A percentile compares a stretch with the other conserved stretches of the same genome.
These are phyloP conservation scores for Manis javanica DNA, from an alignment of 2,797 vertebrate genomes.

Conservation along the genomic window DNA sequence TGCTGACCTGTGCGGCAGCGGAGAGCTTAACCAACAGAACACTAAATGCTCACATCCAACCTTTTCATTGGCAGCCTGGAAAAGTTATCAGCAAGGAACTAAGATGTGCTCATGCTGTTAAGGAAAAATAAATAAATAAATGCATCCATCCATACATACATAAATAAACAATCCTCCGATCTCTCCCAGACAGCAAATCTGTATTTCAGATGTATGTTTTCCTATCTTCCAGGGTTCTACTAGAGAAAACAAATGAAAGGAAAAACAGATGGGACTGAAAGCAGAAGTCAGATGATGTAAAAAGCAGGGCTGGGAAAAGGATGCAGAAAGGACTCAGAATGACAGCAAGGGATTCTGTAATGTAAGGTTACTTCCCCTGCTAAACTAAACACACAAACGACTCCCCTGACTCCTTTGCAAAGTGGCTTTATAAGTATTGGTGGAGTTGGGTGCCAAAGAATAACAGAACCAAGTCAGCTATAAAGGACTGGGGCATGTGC, in stretches of 20 bases:
- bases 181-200: constrained; percentile 32
- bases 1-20: background rate
- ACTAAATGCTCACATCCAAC: background rate
- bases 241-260: constrained; percentile 33
- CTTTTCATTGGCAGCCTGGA: constrained; percentile 44
- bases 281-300: background rate
- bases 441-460: background rate
- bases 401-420: background rate
- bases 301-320: background rate
- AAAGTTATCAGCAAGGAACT: constrained; percentile 24
- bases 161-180: constrained; percentile 30
- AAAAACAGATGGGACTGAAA: constrained; percentile 52
- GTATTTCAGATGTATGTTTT: constrained; percentile 44
- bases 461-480: background rate
- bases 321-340: background rate
- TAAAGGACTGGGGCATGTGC: background rate
- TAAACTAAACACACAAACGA: background rate
- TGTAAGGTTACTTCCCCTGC: background rate
- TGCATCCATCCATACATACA: background rate
- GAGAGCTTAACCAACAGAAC: constrained; percentile 18
- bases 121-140: background rate
- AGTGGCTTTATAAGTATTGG: background rate
- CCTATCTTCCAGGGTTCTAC: background rate
- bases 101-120: constrained; percentile 9
- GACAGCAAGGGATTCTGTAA: background rate